Base-by-base conservation (phyloP, 2,797 vertebrate genomes). In the Tadarida brasiliensis region DNA sequence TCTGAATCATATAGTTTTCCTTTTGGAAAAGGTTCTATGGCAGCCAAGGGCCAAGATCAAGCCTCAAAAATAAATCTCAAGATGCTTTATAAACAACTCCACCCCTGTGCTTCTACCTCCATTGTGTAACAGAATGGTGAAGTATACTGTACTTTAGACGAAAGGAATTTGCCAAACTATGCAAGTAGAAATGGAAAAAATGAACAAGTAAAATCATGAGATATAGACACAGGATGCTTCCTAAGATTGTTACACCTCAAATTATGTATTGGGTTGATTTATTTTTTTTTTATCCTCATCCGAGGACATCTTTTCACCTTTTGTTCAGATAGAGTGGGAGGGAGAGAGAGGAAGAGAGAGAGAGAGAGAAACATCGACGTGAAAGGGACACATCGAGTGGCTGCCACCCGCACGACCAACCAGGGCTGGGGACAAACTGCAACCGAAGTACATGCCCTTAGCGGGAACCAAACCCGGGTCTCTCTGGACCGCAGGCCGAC, bases 71-170 rank as follows among this genome's bases (percentile, higher is more conserved):
- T 88, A 94, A 63, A 90, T 57, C 39, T 73, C 20, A 81, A 87
- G 24, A 74, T 26, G 2, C 28, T 90, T 92, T 92, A 91, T 86
- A 93, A 96, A 95, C 65, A 94, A 57, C 30, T 68, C n/a, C 30
- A 76, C 7, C 11, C 10, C 59, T 17, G 59, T 30, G 47, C 71
- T 92, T 81, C 87, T 68, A 85, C 30, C 39, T 78, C 51, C 8
- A 49, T 61, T 78, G 92, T 4, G 2, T 63, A 95, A 92, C 14
- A 86, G 51, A 77, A 54, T 26, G 77, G 54, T 61, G 70, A 88
- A 56, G 63, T 85, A 77, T 12, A 87, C 16, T 65, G 22, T 10
- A 70, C 70, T 89, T 95, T 63, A 59, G 57, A 94, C 85, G 63
- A 95, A 84, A 94, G 35, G 11, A 74, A 95, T 84, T 70, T 93